Base-by-base conservation (phyloP, 2,797 vertebrate species). In the Centroberyx gerrardi region DNA sequence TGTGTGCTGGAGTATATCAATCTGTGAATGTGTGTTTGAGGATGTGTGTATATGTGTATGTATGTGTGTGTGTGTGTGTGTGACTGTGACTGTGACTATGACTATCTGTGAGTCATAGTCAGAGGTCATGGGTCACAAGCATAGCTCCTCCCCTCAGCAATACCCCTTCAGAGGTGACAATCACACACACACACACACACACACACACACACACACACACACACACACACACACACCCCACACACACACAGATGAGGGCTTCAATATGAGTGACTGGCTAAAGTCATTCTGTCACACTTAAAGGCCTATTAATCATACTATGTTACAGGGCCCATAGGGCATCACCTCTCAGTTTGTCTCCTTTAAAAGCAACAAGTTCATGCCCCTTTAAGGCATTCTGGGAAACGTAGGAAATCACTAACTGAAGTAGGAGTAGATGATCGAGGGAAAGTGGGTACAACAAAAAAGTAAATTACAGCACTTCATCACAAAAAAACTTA, bases 221-320 rank as follows among this genome's bases (percentile, higher is more conserved):
- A 3, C 33, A 33, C 33, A 55, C 38, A 40, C 3, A 54, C 33
- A 40, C 38, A 40, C 3, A 54, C 33, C n/a, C n/a, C 33, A 3
- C 33, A 33, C 33, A 55, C 38, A 40, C 3, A 54, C 33, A 40
- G 36, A 46, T 8, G 12, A 42, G 27, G 22, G 27, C 14, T 29
- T 48, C 29, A 48, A 71, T 72, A 78, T 68, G 44, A 81, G 18
- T 60, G 8, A 78, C 70, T 62, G 38, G 54, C 14, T 66, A 76
- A 73, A 80, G 42, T 77, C 46, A 46, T 36, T 81, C 68, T 59
- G 65, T 72, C 79, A 53, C 78, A 72, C 73, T 80, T 86, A 79
- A 80, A 83, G 38, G 68, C 22, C 62, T 75, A 75, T 86, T 79
- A 84, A 86, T 89, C 78, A 88, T 62, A 56, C 31, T 28, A 62